These are phyloP conservation scores for Helicorthomorpha holstii DNA, from an alignment of 1,140 invertebrate genomes.

Conservation along the genomic window DNA sequence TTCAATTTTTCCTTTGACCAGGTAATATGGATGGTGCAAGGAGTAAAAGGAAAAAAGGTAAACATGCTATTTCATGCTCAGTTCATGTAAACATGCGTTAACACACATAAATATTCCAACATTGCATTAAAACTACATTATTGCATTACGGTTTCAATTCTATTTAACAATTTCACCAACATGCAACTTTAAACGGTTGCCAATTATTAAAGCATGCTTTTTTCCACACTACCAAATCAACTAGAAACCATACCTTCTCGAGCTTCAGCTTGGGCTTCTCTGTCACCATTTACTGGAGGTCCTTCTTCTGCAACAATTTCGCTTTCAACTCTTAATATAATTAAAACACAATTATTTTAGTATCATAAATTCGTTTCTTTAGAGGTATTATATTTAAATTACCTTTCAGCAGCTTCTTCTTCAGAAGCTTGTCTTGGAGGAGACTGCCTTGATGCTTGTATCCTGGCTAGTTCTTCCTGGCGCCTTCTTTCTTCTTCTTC, in stretches of 20 bases:
- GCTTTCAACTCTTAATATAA: conserved; percentile 32
- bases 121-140: not conserved
- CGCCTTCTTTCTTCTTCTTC: conserved; percentile 45
- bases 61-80: not conserved
- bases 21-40: too few species aligned
- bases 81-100: not conserved
- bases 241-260: conserved; percentile 21
- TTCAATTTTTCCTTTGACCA: too few species aligned
- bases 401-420: conserved; percentile 33
- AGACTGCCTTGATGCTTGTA: conserved; percentile 43
- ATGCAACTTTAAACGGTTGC: not conserved
- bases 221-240: conserved; percentile 1
- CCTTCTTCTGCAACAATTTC: conserved; percentile 37
- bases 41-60: too few species aligned
- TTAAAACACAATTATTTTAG: conserved; percentile 6
- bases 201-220: not conserved
- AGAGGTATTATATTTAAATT: conserved; percentile 11
- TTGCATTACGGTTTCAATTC: not conserved
- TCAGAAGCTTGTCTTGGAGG: conserved; percentile 38
- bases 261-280: conserved; percentile 16
- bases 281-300: conserved; percentile 33
- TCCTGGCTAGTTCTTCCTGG: conserved; percentile 40
- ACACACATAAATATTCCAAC: not conserved
- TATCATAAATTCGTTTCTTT: too few species aligned
- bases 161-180: not conserved